Conservation (phyloP, 37 sponge, comb jelly and placozoan genomes). For the Tethya wilhelma region DNA sequence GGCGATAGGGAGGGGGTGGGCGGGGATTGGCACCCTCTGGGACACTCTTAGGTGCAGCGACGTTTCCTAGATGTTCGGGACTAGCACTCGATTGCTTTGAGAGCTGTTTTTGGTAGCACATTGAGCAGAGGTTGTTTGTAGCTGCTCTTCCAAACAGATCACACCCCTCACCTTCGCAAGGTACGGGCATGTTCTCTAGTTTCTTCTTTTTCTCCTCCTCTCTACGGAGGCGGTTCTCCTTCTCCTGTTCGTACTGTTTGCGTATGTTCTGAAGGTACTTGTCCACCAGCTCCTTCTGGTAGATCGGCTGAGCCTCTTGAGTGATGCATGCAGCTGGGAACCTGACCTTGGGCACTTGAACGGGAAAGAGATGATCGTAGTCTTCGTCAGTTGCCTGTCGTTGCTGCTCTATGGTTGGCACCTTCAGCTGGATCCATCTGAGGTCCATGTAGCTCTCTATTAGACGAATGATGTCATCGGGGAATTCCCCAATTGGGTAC, state of each 20-base stretch:
- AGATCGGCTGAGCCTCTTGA: constrained; percentile 58
- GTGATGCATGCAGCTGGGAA: constrained; percentile 72
- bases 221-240: constrained; percentile 11
- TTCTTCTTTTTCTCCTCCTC: constrained; percentile 40
- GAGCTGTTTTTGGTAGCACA: constrained; percentile 50
- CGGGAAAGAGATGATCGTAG: constrained; percentile 7
- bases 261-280: constrained; percentile 59
- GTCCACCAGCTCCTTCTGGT: constrained; percentile 67
- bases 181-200: constrained; percentile 27
- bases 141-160: constrained; percentile 61
- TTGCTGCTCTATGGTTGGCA: not conserved
- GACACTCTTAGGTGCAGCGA: not conserved
- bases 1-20: not conserved
- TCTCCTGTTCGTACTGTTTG: constrained; percentile 46
- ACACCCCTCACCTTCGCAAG: constrained; percentile 60
- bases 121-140: constrained; percentile 64
- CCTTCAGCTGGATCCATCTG: constrained; percentile 62
- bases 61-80: not conserved
- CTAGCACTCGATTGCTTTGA: not conserved
- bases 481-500: constrained; percentile 49
- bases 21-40: not conserved
- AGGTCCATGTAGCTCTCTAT: constrained; percentile 72
- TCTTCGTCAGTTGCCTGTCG: not conserved
- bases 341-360: constrained; percentile 61
- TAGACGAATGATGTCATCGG: constrained; percentile 44